Percentiles rank a stretch among this genome's conserved stretches.
phyloP scores from a whole-genome alignment of 2,888 invertebrate species.

The Chaetogeoica ovagalla region DNA sequence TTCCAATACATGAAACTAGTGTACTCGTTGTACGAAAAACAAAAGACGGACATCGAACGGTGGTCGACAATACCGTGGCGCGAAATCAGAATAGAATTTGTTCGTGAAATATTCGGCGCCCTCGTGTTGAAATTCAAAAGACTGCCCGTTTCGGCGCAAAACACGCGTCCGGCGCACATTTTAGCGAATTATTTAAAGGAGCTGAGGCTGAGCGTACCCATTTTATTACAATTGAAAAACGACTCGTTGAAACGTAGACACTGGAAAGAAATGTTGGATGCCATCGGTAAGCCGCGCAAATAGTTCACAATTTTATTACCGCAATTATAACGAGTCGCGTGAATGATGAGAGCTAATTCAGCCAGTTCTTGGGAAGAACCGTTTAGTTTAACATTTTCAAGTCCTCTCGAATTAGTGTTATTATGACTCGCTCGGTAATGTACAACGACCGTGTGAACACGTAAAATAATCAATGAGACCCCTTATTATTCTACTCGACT shows the following conservation, averaged over 20 bases:
- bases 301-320: no score
- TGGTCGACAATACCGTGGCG: constrained; percentile 35
- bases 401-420: no score
- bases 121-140: constrained; percentile 36
- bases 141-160: constrained; percentile 9
- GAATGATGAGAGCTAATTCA: no score
- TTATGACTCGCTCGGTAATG: no score
- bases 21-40: constrained; percentile 17
- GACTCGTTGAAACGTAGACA: constrained; percentile 29
- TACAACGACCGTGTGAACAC: no score
- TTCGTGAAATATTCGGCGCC: constrained; percentile 34
- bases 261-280: constrained; percentile 42
- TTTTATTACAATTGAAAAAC: constrained; percentile 27
- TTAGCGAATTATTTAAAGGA: constrained; percentile 18
- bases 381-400: no score
- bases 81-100: constrained; percentile 27
- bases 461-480: no score
- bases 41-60: constrained; percentile 28
- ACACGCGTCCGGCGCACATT: constrained; percentile 17
- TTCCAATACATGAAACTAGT: constrained; percentile 36
- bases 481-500: no score
- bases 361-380: no score
- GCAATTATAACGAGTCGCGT: no score
- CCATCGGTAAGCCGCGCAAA: constrained; percentile 8
- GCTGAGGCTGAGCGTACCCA: constrained; percentile 25